These are phyloP conservation scores for Desmophyllum pertusum DNA, from an alignment of 92 coral and sea anemone species.

Conservation along the genomic window DNA sequence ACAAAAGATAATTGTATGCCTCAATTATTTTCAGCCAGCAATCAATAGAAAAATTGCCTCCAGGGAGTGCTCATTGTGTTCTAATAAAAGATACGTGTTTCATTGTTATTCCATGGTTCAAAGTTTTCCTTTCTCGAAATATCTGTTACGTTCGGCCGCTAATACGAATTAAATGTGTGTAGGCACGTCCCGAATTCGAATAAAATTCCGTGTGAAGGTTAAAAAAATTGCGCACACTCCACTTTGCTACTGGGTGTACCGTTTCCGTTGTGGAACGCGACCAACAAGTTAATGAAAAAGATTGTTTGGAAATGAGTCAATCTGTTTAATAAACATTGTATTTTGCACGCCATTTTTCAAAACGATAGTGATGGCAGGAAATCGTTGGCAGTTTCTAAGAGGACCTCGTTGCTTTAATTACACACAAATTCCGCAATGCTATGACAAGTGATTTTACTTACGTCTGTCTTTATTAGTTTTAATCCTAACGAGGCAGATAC, in stretches of 20 bases:
- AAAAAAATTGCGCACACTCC: not conserved
- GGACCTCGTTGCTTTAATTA: not conserved
- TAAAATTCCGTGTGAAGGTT: not conserved
- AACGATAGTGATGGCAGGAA: not conserved
- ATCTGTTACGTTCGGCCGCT: constrained; percentile 10
- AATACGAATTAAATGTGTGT: constrained; percentile 4
- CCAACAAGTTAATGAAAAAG: constrained; percentile 2
- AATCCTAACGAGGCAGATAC: constrained; percentile 13
- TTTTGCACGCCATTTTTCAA: not conserved
- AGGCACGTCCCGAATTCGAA: constrained; percentile 19
- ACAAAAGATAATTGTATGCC: constrained; percentile 26
- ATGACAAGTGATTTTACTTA: not conserved
- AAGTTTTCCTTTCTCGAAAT: not conserved
- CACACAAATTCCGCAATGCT: not conserved
- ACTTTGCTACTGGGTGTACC: no score
- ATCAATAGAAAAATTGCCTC: constrained; percentile 35
- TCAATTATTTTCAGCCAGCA: constrained; percentile 30
- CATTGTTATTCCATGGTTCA: constrained; percentile 4
- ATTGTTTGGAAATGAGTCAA: not conserved
- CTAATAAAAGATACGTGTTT: constrained; percentile 43
- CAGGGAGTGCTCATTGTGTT: constrained; percentile 3
- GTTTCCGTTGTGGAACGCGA: not conserved
- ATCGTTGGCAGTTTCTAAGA: not conserved
- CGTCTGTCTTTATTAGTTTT: constrained; percentile 6
- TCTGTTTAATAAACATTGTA: not conserved